Conservation (phyloP, 2,797 vertebrate species). For the Sarcoramphus papa region DNA sequence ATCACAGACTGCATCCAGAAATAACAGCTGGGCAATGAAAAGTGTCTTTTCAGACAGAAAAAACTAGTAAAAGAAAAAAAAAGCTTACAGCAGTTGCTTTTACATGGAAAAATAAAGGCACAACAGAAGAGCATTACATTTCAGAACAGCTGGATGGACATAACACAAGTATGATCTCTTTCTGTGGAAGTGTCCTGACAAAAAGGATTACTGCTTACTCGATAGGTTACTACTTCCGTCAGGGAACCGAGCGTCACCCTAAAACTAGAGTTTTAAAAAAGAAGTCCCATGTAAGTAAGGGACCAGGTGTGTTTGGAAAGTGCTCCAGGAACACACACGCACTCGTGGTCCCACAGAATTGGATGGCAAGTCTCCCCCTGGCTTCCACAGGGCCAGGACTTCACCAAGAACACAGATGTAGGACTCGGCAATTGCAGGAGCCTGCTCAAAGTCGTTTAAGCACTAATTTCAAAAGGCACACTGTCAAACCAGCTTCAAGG, state of each 20-base stretch:
- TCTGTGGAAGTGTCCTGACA: slow-evolving; percentile 15
- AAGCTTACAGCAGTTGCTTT: slow-evolving; percentile 81
- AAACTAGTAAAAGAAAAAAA: slow-evolving; percentile 21
- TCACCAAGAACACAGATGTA: not conserved
- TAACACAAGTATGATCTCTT: slow-evolving; percentile 28
- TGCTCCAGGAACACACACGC: not conserved
- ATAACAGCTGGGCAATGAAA: slow-evolving; percentile 71
- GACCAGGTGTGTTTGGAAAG: not conserved
- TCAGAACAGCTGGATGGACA: slow-evolving; percentile 42
- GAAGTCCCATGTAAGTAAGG: not conserved
- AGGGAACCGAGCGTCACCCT: not conserved
- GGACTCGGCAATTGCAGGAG: not conserved
- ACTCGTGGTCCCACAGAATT: not conserved
- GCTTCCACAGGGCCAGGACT: not conserved
- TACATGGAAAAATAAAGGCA: slow-evolving; percentile 79
- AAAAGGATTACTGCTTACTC: not conserved
- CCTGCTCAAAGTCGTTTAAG: not conserved
- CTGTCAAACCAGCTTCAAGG: not conserved
- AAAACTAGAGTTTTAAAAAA: not conserved
- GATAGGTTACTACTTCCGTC: not conserved
- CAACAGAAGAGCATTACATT: slow-evolving; percentile 74
- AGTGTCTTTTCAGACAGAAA: slow-evolving; percentile 55
- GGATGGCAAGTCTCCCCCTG: not conserved
- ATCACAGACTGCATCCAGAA: slow-evolving; percentile 83
- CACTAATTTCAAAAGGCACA: not conserved